Percentiles rank a stretch among this genome's conserved stretches.
phyloP scores from a whole-genome alignment of 2,888 invertebrate genomes.

The Sphinx pinastri region DNA sequence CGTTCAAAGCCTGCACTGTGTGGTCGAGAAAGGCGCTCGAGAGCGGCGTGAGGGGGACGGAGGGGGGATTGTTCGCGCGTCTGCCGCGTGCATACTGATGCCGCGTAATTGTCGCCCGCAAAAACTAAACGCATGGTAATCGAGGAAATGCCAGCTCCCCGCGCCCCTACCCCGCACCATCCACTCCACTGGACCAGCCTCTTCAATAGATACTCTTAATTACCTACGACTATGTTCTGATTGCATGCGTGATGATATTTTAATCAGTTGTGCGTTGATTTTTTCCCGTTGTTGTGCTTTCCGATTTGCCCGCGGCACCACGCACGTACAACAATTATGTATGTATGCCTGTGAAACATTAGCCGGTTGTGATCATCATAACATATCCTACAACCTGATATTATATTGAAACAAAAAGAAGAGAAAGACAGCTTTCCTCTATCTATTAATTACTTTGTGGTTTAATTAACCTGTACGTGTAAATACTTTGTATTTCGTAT shows the following conservation, averaged over 20 bases:
- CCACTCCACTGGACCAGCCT: slow-evolving; percentile 22
- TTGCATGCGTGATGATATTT: slow-evolving; percentile 27
- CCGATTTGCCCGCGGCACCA: not conserved
- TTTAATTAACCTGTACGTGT: too few species aligned
- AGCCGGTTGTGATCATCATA: not conserved
- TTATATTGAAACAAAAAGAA: too few species aligned
- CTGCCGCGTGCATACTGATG: slow-evolving; percentile 76
- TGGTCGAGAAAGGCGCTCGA: slow-evolving; percentile 26
- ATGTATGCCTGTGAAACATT: not conserved
- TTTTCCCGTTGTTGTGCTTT: not conserved
- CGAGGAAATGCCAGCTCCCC: slow-evolving; percentile 63
- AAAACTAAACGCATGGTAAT: slow-evolving; percentile 75
- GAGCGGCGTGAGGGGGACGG: slow-evolving; percentile 37
- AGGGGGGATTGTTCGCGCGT: slow-evolving; percentile 44
- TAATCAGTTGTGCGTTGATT: slow-evolving; percentile 13
- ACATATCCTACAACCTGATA: too few species aligned
- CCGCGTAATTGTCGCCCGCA: slow-evolving; percentile 69
- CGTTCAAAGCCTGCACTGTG: slow-evolving; percentile 17
- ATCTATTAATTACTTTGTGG: too few species aligned
- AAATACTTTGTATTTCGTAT: too few species aligned
- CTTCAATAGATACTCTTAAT: slow-evolving; percentile 26
- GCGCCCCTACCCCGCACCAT: slow-evolving; percentile 37
- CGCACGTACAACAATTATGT: not conserved
- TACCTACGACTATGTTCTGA: slow-evolving; percentile 26
- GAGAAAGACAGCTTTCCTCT: too few species aligned